phyloP scores from a whole-genome alignment of 2,113 vertebrate species.

The Hoplias malabaricus region DNA sequence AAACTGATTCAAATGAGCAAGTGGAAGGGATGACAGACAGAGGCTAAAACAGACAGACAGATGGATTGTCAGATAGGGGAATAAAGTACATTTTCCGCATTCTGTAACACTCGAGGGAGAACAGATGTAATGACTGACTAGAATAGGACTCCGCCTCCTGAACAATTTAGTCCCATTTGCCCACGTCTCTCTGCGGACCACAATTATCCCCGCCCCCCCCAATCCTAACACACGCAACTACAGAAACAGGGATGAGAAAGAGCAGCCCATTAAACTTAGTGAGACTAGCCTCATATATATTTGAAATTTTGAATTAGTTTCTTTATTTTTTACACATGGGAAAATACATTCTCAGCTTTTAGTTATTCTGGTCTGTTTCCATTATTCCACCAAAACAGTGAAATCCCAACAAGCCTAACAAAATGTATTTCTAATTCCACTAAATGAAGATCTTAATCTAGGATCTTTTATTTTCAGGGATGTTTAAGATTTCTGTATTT shows the following conservation, averaged over 20 bases:
- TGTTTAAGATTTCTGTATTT: no score
- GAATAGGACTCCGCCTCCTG: slow-evolving; percentile 46
- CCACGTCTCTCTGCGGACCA: slow-evolving; percentile 58
- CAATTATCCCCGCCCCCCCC: slow-evolving; percentile 53
- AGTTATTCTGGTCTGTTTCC: no score
- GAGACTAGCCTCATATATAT: background rate
- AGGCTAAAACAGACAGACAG: slow-evolving; percentile 28
- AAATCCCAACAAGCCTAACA: no score
- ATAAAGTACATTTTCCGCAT: slow-evolving; percentile 37
- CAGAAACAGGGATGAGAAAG: slow-evolving; percentile 38
- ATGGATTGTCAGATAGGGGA: slow-evolving; percentile 29
- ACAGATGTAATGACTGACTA: slow-evolving; percentile 47
- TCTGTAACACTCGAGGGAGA: slow-evolving; percentile 56
- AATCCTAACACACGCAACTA: slow-evolving; percentile 36
- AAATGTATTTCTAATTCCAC: no score
- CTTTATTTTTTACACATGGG: no score
- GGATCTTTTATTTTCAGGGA: no score
- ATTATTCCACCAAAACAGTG: no score
- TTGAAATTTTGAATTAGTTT: no score
- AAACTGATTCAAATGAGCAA: background rate
- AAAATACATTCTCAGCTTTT: no score
- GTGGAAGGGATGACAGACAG: slow-evolving; percentile 27
- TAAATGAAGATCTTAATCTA: no score
- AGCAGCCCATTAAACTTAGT: slow-evolving; percentile 36
- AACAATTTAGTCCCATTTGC: slow-evolving; percentile 60